Conservation (phyloP, 2,113 vertebrate genomes). For the Engraulis encrasicolus region DNA sequence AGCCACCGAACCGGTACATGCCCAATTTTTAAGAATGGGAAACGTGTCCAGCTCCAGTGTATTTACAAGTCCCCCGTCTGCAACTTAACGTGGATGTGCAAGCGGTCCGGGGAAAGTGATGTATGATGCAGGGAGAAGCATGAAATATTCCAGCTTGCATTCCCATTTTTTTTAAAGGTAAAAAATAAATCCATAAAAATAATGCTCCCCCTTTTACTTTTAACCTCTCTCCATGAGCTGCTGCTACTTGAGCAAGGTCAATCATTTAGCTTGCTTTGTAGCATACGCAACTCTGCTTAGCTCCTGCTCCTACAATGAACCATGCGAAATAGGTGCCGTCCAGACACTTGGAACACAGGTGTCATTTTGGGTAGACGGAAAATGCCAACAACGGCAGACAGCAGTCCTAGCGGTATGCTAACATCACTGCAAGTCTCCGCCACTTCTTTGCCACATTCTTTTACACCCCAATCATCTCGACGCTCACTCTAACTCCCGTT, state of each 20-base stretch:
- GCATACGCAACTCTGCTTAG: too few relatives aligned
- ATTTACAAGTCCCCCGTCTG: conserved; percentile 16
- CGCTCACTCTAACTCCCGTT: not conserved
- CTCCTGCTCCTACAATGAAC: not conserved
- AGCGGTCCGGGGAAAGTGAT: conserved; percentile 25
- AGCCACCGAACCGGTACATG: not conserved
- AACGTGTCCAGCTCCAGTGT: conserved; percentile 8
- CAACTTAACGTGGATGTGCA: conserved; percentile 9
- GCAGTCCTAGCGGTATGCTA: too few relatives aligned
- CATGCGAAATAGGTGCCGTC: not conserved
- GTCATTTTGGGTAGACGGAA: too few relatives aligned
- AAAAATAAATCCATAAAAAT: conserved; percentile 27
- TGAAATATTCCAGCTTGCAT: conserved; percentile 27
- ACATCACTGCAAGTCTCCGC: too few relatives aligned
- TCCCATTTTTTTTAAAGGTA: conserved; percentile 31
- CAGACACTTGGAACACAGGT: too few relatives aligned
- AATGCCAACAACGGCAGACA: too few relatives aligned
- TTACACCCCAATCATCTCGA: not conserved
- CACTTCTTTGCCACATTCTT: not conserved
- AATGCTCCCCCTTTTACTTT: not conserved
- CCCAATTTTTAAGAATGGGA: not conserved
- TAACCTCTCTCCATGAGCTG: not conserved
- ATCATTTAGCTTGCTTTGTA: conserved; percentile 12
- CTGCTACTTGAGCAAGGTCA: not conserved
- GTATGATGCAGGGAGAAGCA: not conserved